Evolutionary conservation across 2,888 invertebrate genomes (phyloP).

Genomic region (Dermolepida albohirtum): DNA sequence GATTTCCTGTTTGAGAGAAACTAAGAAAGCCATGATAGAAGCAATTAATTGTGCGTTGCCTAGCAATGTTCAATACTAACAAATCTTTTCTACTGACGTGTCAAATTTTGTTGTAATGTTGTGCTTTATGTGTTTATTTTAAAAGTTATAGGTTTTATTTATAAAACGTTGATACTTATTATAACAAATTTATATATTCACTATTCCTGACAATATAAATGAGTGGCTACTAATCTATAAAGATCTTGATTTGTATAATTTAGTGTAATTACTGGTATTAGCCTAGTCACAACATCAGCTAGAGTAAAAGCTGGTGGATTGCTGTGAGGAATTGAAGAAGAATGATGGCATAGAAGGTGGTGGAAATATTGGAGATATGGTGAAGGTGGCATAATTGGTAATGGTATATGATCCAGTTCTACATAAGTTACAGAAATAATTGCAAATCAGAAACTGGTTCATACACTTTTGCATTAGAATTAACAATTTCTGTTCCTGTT

Average conservation of each 20-base stretch:
- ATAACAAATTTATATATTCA: neutral
- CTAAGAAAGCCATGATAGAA: no score
- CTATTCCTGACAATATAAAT: conserved; percentile 59
- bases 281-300: conserved; percentile 64
- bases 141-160: no score
- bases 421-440: conserved; percentile 80
- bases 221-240: conserved; percentile 83
- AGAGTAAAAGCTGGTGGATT: conserved; percentile 60
- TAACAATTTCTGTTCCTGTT: conserved; percentile 64
- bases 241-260: conserved; percentile 99
- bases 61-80: no score
- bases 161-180: conserved; percentile 6
- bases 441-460: conserved; percentile 85
- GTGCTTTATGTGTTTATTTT: no score
- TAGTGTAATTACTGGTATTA: conserved; percentile 68
- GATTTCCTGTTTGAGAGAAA: no score
- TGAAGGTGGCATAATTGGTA: conserved; percentile 65
- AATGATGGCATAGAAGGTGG: conserved; percentile 71
- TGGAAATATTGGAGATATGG: conserved; percentile 72
- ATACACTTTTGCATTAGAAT: conserved; percentile 68
- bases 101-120: no score
- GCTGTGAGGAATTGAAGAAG: conserved; percentile 64
- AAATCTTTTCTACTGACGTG: no score
- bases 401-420: conserved; percentile 65
- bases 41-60: no score